Evolutionary conservation across 1,140 invertebrate species (phyloP), one percentile per base, ranked within the genome.

Genomic region (Drosophila pruinosa): DNA sequence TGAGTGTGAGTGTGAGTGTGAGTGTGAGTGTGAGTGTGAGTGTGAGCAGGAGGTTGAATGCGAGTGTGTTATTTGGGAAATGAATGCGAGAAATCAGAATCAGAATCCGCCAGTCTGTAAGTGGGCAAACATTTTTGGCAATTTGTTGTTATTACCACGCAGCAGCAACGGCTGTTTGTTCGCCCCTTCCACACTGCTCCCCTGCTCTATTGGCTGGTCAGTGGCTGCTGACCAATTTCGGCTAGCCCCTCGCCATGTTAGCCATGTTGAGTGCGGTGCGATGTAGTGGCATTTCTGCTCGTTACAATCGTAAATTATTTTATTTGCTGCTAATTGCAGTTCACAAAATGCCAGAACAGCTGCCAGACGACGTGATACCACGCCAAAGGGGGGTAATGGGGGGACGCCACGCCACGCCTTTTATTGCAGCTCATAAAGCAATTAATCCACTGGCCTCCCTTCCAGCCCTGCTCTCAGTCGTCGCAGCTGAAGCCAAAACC

Each of bases 281-380:
- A 14, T 71, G 38, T 68, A 34, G 63, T 73, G 70, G 61, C 65
- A 78, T 53, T 75, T 73, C 54, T 41, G 69, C 56, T 77, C 72
- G 85, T 85, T 80, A 74, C 76, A 80, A 86, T 88, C 82, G 82
- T 88, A 88, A 88, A 88, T 88, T 88, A 88, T 88, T 88, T 88
- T 88, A 88, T 88, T 88, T 88, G 78, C 82, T 88, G 82, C 82
- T 88, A 88, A 88, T 88, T 88, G 82, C 82, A 88, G 83, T 88
- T 75, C 78, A 76, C 78, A 67, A 78, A 79, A 81, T 68, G 70
- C 68, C 76, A 80, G 48, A 53, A 52, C 62, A 50, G 52, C 22
- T 56, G 24, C 24, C 43, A 47, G 39, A 22, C 5, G 3, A 21
- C 4, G 12, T n/a, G n/a, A n/a, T n/a, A n/a, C n/a, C n/a, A n/a